Evolutionary conservation across 2,797 vertebrate species (phyloP).

Genomic region (Falco naumanni): DNA sequence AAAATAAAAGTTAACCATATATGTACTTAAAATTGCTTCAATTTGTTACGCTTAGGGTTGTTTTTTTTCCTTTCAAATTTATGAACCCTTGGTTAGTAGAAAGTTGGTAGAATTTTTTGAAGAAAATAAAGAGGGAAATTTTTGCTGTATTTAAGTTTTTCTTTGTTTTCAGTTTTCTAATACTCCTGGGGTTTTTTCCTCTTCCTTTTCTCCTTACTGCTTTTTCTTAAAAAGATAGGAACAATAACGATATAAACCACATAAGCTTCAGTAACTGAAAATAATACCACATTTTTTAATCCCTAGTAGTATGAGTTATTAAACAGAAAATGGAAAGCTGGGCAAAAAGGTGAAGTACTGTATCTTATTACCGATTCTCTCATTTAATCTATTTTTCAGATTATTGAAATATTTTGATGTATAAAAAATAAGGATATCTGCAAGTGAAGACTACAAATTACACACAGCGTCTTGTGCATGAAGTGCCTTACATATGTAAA

Average conservation of each 20-base stretch:
- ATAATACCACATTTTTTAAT: not conserved
- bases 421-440: constrained; percentile 5
- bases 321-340: not conserved
- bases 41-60: not conserved
- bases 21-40: not conserved
- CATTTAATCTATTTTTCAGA: constrained; percentile 37
- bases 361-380: not conserved
- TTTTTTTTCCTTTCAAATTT: not conserved
- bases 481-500: constrained; percentile 38
- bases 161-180: not conserved
- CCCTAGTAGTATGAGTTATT: not conserved
- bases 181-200: rapidly evolving
- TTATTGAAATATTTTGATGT: constrained; percentile 4
- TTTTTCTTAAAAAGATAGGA: not conserved
- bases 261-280: not conserved
- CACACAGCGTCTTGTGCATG: not conserved
- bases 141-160: not conserved
- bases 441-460: constrained; percentile 6
- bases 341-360: not conserved
- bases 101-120: not conserved
- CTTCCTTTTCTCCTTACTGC: not conserved
- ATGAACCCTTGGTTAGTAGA: not conserved
- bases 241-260: not conserved
- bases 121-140: not conserved
- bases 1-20: not conserved